Conservation (phyloP, 2,113 vertebrate genomes). For the Hymenochirus boettgeri region DNA sequence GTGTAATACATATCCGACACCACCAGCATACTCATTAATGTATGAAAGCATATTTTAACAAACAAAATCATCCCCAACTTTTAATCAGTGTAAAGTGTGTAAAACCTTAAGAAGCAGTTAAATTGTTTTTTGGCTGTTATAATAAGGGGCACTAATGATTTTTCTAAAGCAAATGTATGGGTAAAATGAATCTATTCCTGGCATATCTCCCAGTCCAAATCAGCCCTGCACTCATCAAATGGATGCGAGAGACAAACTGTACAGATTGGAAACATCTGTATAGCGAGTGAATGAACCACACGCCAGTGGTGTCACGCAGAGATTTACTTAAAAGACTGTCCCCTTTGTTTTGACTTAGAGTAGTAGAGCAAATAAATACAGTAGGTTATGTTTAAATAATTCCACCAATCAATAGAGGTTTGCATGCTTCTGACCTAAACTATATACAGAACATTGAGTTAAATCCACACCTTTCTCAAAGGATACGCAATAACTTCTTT, state of each 20-base stretch:
- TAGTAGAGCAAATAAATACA: slow-evolving; percentile 68
- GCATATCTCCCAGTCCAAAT: slow-evolving; percentile 73
- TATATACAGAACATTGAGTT: slow-evolving; percentile 65
- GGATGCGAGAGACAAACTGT: slow-evolving; percentile 72
- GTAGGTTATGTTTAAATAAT: slow-evolving; percentile 71
- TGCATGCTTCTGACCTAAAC: slow-evolving; percentile 67
- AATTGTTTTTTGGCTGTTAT: too few relatives aligned
- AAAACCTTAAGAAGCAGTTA: too few relatives aligned
- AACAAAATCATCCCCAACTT: too few relatives aligned
- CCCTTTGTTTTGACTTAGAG: slow-evolving; percentile 72
- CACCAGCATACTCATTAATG: too few relatives aligned
- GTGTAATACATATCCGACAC: too few relatives aligned
- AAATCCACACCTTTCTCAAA: slow-evolving; percentile 59
- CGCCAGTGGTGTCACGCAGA: slow-evolving; percentile 61
- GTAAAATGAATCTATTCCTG: slow-evolving; percentile 71
- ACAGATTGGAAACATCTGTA: slow-evolving; percentile 84
- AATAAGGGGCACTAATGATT: too few relatives aligned
- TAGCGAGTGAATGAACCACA: slow-evolving; percentile 60
- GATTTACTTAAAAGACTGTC: slow-evolving; percentile 58
- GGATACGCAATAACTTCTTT: slow-evolving; percentile 19
- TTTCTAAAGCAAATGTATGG: slow-evolving; percentile 49
- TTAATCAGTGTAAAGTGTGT: too few relatives aligned
- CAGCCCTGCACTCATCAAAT: slow-evolving; percentile 73
- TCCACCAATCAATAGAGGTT: slow-evolving; percentile 70
- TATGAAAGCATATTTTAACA: too few relatives aligned